Evolutionary conservation across 2,888 invertebrate species (phyloP).

Genomic region (Heliconius aoede): DNA sequence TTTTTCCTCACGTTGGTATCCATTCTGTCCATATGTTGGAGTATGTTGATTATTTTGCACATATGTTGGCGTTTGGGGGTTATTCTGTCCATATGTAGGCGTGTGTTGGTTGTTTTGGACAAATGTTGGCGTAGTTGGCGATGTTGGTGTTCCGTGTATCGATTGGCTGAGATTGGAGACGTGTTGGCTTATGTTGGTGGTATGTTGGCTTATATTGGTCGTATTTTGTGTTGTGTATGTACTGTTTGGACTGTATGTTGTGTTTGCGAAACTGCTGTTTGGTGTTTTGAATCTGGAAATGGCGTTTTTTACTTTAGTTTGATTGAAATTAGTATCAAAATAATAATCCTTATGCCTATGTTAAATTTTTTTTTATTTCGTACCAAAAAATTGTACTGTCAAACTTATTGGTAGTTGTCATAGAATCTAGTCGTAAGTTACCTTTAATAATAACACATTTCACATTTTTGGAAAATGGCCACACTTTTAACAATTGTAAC

Average conservation of each 20-base stretch:
- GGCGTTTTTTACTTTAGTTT: not conserved
- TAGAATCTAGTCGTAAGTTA: no score
- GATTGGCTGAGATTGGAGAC: constrained; percentile 48
- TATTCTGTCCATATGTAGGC: constrained; percentile 35
- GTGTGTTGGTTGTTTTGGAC: not conserved
- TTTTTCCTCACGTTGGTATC: constrained; percentile 61
- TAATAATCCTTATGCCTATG: no score
- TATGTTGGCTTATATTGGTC: constrained; percentile 59
- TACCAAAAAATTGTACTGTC: no score
- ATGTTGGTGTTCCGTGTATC: constrained; percentile 36
- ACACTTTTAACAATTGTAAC: no score
- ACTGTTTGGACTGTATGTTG: constrained; percentile 77
- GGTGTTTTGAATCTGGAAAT: constrained; percentile 69
- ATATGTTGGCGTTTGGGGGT: not conserved
- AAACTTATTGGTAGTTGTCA: no score
- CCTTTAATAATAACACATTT: no score
- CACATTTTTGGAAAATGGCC: no score
- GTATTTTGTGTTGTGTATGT: constrained; percentile 61
- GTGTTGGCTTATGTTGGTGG: constrained; percentile 63
- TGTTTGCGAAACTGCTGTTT: constrained; percentile 75
- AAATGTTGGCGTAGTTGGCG: constrained; percentile 21
- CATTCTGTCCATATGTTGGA: constrained; percentile 41
- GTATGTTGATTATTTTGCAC: not conserved
- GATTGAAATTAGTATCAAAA: no score
- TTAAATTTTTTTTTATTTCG: no score